Percentiles rank a stretch among this genome's conserved stretches.
These are phyloP conservation scores for Palythoa caribaeorum DNA, from an alignment of 92 coral and sea anemone species.

Conservation along the genomic window DNA sequence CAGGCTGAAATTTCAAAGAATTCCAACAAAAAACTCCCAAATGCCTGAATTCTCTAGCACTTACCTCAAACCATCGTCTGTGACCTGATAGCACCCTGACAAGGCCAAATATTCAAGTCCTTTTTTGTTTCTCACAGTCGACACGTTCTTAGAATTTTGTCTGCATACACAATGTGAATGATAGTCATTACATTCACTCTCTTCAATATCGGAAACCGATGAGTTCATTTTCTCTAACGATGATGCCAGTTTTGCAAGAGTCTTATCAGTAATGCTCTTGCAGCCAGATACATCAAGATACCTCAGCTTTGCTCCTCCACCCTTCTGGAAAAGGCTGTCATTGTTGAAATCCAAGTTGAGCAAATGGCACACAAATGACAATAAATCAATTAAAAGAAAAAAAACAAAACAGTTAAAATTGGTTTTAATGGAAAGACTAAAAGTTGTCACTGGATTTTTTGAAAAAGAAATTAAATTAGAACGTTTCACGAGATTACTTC, in stretches of 20 bases:
- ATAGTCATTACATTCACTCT: slow-evolving; percentile 71
- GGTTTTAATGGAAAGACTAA: too few relatives aligned
- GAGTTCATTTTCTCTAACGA: slow-evolving; percentile 76
- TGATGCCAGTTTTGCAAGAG: slow-evolving; percentile 80
- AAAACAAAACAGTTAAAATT: neutral
- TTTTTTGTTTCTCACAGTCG: slow-evolving; percentile 48
- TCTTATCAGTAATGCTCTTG: slow-evolving; percentile 89
- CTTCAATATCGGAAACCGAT: slow-evolving; percentile 80
- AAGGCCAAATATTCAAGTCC: slow-evolving; percentile 83
- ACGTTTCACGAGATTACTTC: too few relatives aligned
- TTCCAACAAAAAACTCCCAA: too few relatives aligned
- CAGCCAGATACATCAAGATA: slow-evolving; percentile 93
- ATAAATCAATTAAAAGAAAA: neutral
- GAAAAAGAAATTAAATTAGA: too few relatives aligned
- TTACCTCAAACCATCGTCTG: slow-evolving; percentile 91
- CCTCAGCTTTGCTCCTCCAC: slow-evolving; percentile 77
- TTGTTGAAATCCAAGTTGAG: neutral
- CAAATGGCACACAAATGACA: too few relatives aligned
- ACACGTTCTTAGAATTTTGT: slow-evolving; percentile 8
- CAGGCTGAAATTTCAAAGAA: too few relatives aligned
- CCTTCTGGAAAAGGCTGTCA: slow-evolving; percentile 83
- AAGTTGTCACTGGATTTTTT: too few relatives aligned
- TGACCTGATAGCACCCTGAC: slow-evolving; percentile 96
- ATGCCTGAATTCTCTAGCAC: neutral
- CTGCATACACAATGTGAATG: slow-evolving; percentile 78